Conservation (phyloP, 2,888 invertebrate genomes). For the Sylvicola cinctus region DNA sequence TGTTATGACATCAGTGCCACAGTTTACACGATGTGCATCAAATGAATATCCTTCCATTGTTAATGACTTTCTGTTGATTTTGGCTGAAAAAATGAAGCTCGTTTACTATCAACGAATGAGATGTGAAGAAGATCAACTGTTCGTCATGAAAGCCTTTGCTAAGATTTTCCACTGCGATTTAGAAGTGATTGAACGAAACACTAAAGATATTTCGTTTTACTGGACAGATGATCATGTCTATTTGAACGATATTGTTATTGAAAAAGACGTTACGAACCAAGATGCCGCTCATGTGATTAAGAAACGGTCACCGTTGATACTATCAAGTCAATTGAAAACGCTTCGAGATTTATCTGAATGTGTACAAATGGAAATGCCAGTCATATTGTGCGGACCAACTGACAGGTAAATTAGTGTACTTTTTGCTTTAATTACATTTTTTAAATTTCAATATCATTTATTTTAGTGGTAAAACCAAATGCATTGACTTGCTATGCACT, state of each 20-base stretch:
- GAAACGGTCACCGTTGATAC: slow-evolving; percentile 26
- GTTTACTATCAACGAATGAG: slow-evolving; percentile 80
- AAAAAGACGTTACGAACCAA: slow-evolving; percentile 20
- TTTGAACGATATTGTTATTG: slow-evolving; percentile 40
- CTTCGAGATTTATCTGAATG: slow-evolving; percentile 70
- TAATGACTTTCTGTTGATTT: slow-evolving; percentile 12
- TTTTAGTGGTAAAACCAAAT: slow-evolving; percentile 21
- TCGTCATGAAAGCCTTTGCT: slow-evolving; percentile 34
- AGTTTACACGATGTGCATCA: slow-evolving; percentile 9
- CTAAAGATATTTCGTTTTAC: slow-evolving; percentile 33
- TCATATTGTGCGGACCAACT: slow-evolving; percentile 34
- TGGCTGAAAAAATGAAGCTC: slow-evolving; percentile 37
- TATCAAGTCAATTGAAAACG: slow-evolving; percentile 37
- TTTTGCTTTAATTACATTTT: neutral
- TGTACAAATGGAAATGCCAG: slow-evolving; percentile 79
- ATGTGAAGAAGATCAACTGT: slow-evolving; percentile 49
- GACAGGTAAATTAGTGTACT: slow-evolving; percentile 12
- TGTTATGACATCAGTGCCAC: slow-evolving; percentile 16
- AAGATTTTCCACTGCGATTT: slow-evolving; percentile 27
- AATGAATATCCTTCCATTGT: slow-evolving; percentile 6
- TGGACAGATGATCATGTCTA: slow-evolving; percentile 35
- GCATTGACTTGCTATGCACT: slow-evolving; percentile 19
- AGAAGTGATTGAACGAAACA: slow-evolving; percentile 18
- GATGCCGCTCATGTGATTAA: slow-evolving; percentile 22
- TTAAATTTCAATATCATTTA: neutral